These are phyloP conservation scores for Alsophila aescularia DNA, from an alignment of 2,888 invertebrate genomes.

Conservation along the genomic window DNA sequence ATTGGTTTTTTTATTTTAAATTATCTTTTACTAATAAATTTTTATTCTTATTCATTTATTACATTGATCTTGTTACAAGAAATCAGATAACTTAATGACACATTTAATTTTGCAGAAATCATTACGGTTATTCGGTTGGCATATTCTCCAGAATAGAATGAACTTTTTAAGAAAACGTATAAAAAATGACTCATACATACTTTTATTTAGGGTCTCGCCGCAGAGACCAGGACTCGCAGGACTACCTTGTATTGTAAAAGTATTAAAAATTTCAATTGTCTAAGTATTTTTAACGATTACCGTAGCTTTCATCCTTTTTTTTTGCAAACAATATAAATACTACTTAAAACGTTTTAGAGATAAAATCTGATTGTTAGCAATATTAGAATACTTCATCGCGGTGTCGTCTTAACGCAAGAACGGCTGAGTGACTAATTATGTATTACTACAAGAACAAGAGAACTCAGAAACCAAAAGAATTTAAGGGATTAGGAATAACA, in stretches of 20 bases:
- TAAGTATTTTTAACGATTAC: slow-evolving; percentile 17
- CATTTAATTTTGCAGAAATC: too few species aligned
- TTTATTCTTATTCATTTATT: too few species aligned
- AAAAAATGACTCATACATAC: too few species aligned
- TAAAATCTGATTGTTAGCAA: slow-evolving; percentile 7
- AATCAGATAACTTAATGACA: too few species aligned
- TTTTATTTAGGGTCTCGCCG: too few species aligned
- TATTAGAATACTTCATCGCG: not conserved
- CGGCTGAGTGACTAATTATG: not conserved
- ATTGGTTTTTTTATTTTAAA: too few species aligned
- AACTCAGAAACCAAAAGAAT: not conserved
- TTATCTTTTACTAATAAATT: too few species aligned
- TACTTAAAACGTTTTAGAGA: slow-evolving; percentile 43
- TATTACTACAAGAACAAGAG: not conserved
- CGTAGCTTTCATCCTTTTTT: slow-evolving; percentile 54
- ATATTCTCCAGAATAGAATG: too few species aligned
- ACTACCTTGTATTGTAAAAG: slow-evolving; percentile 8
- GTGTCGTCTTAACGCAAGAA: not conserved
- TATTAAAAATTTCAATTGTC: slow-evolving; percentile 23
- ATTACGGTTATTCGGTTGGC: too few species aligned
- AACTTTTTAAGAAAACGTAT: too few species aligned
- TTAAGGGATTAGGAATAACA: not conserved
- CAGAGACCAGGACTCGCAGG: too few species aligned
- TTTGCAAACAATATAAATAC: slow-evolving; percentile 53
- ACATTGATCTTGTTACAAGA: too few species aligned